phyloP scores from a whole-genome alignment of 1,140 invertebrate genomes.

The Bombus balteatus region DNA sequence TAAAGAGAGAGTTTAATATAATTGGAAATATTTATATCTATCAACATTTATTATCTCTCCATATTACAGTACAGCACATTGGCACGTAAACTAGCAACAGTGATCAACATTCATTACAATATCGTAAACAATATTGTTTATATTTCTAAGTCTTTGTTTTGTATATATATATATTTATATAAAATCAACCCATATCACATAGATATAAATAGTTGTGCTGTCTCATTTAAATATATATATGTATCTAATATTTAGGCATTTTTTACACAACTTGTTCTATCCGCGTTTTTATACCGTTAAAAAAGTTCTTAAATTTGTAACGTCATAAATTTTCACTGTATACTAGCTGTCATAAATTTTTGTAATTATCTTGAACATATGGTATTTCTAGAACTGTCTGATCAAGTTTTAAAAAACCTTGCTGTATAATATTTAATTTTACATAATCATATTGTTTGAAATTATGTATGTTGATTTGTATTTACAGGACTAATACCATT shows the following conservation, averaged over 20 bases:
- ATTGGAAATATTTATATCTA: slow-evolving; percentile 64
- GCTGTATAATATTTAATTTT: not conserved
- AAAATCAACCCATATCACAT: slow-evolving; percentile 68
- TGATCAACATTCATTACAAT: slow-evolving; percentile 78
- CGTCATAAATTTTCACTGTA: not conserved
- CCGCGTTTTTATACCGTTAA: not conserved
- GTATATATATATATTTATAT: slow-evolving; percentile 68
- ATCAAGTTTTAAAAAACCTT: slow-evolving; percentile 1
- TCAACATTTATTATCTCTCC: slow-evolving; percentile 76
- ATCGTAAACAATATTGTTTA: slow-evolving; percentile 70
- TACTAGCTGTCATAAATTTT: not conserved
- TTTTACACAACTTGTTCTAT: slow-evolving; percentile 27
- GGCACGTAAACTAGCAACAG: slow-evolving; percentile 78
- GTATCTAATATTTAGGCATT: slow-evolving; percentile 60
- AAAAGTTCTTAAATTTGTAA: slow-evolving; percentile 26
- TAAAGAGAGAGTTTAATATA: not conserved
- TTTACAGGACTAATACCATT: not conserved
- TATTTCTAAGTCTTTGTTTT: slow-evolving; percentile 58
- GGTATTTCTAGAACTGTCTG: not conserved
- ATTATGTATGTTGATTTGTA: not conserved
- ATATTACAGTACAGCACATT: slow-evolving; percentile 71
- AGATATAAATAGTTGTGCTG: slow-evolving; percentile 60
- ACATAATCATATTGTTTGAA: not conserved
- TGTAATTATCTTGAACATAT: not conserved
- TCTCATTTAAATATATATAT: slow-evolving; percentile 48